A percentile compares a stretch with the other conserved stretches of the same genome.
phyloP scores from a whole-genome alignment of 1,140 invertebrate species.

The Caerostris darwini region DNA sequence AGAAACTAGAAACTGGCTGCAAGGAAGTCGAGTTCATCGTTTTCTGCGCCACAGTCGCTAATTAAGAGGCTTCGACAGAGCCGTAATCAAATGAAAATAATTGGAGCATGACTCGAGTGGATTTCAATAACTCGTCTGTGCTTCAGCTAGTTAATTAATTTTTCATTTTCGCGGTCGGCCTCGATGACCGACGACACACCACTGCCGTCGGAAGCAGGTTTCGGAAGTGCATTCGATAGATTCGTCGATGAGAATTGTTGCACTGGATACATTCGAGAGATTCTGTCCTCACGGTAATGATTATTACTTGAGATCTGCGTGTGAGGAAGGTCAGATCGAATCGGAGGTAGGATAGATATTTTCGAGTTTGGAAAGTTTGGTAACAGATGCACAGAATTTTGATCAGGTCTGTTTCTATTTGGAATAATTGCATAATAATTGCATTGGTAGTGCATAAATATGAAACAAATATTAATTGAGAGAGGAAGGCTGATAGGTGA shows the following conservation, averaged over 20 bases:
- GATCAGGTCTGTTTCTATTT: too few species aligned
- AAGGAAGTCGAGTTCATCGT: not conserved
- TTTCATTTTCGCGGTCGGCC: slow-evolving; percentile 35
- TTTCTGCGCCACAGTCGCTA: not conserved
- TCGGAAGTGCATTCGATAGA: not conserved
- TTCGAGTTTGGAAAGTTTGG: too few species aligned
- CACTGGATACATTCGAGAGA: not conserved
- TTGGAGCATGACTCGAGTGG: slow-evolving; percentile 30
- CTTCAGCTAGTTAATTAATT: slow-evolving; percentile 61
- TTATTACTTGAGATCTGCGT: not conserved
- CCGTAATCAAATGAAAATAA: slow-evolving; percentile 64
- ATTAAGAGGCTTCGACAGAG: not conserved
- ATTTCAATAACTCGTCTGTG: slow-evolving; percentile 50
- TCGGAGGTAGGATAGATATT: too few species aligned
- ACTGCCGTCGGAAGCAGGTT: not conserved
- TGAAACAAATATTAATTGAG: too few species aligned
- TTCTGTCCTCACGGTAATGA: not conserved
- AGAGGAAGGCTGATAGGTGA: too few species aligned
- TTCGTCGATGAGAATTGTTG: not conserved
- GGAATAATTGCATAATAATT: too few species aligned
- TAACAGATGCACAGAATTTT: too few species aligned
- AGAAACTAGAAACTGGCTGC: too few species aligned
- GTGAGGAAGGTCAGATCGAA: too few species aligned
- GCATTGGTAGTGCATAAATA: too few species aligned
- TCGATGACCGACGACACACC: slow-evolving; percentile 16